Percentiles rank a stretch among this genome's conserved stretches.
Evolutionary conservation across 30 jellyfish, hydroid and myxozoan genomes (phyloP).

Genomic region (Pelagia noctiluca): DNA sequence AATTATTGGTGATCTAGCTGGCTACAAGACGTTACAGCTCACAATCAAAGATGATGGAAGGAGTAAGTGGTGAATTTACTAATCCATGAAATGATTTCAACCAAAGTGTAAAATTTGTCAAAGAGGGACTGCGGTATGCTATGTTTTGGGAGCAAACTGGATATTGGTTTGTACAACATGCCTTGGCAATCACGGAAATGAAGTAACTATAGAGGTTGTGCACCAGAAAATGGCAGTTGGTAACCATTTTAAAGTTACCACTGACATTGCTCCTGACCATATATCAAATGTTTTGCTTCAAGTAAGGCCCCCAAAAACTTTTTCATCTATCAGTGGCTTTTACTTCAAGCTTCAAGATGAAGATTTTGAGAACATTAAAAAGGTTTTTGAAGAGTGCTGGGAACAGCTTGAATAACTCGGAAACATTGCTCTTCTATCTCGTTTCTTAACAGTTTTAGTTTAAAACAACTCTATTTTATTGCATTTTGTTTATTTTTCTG

Average conservation of each 20-base stretch:
- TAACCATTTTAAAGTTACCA: slow-evolving; percentile 24
- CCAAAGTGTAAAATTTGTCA: not conserved
- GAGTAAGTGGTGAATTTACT: not conserved
- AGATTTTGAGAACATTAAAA: slow-evolving; percentile 18
- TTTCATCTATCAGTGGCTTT: slow-evolving; percentile 26
- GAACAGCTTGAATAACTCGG: not conserved
- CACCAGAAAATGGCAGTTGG: slow-evolving; percentile 6
- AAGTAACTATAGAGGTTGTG: slow-evolving; percentile 19
- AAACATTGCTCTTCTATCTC: not conserved
- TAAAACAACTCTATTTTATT: not conserved
- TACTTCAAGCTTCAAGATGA: slow-evolving; percentile 35
- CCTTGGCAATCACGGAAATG: not conserved
- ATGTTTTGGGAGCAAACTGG: not conserved
- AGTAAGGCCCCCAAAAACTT: slow-evolving; percentile 20
- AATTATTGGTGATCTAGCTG: not conserved
- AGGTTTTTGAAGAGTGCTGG: not conserved
- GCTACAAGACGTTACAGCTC: not conserved
- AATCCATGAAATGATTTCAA: not conserved
- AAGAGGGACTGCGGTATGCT: not conserved
- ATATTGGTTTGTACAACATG: not conserved
- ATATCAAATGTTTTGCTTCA: not conserved
- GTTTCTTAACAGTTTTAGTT: too few relatives aligned
- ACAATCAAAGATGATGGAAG: not conserved
- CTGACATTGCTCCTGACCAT: slow-evolving; percentile 17
- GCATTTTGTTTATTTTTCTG: slow-evolving; percentile 6